Conservation (phyloP, 1,140 invertebrate species). For the Bombus balteatus region DNA sequence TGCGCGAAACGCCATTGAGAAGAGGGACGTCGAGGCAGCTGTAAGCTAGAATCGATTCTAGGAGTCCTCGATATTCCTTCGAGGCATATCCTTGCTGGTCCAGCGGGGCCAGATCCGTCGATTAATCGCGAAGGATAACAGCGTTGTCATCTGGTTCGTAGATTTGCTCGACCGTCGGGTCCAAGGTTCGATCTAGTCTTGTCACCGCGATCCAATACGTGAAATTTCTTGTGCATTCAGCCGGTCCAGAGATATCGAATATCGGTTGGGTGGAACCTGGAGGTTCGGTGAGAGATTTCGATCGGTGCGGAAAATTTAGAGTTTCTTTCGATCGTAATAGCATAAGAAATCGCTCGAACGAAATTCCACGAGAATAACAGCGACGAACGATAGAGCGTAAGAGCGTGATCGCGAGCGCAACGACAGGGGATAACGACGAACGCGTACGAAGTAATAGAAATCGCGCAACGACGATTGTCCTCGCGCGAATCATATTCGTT, state of each 20-base stretch:
- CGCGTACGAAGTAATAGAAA: not conserved
- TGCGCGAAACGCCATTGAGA: conserved; percentile 25
- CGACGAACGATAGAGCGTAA: too few relatives aligned
- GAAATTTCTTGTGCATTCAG: too few relatives aligned
- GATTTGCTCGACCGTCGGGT: conserved; percentile 26
- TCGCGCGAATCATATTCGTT: conserved; percentile 4
- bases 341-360: not conserved
- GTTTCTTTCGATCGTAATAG: not conserved
- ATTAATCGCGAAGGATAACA: conserved; percentile 38
- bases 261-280: conserved; percentile 17
- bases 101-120: conserved; percentile 1
- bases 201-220: not conserved
- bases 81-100: conserved; percentile 19
- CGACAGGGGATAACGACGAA: not conserved
- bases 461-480: conserved; percentile 9
- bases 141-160: conserved; percentile 7
- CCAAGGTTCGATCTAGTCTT: conserved; percentile 31
- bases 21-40: not conserved
- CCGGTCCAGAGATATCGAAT: conserved; percentile 14
- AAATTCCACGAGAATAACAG: not conserved
- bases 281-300: conserved; percentile 8
- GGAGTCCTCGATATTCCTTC: conserved; percentile 37
- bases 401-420: not conserved
- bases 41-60: conserved; percentile 32
- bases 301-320: conserved; percentile 49